Evolutionary conservation across 1,140 invertebrate species (phyloP).

Genomic region (Nasonia vitripennis): DNA sequence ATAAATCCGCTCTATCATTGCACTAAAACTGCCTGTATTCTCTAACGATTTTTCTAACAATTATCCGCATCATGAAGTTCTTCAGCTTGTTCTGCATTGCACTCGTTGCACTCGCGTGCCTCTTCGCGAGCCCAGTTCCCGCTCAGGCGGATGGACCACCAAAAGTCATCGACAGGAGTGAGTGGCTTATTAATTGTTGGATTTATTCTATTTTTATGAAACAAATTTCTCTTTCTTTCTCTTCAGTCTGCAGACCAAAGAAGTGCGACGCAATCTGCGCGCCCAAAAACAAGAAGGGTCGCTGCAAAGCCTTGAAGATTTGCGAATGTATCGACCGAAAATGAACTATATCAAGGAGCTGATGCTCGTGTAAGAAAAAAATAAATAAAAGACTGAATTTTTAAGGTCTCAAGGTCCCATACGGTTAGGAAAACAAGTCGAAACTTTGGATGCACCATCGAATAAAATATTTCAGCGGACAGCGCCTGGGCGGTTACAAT

Average conservation of each 20-base stretch:
- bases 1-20: not conserved
- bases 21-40: not conserved
- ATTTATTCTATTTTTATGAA: not conserved
- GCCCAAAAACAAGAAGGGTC: not conserved
- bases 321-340: not conserved
- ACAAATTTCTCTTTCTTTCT: not conserved
- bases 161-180: not conserved
- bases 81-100: not conserved
- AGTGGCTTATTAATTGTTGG: not conserved
- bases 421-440: not conserved
- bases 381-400: not conserved
- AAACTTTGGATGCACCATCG: not conserved
- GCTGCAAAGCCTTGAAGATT: not conserved
- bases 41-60: not conserved
- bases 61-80: not conserved
- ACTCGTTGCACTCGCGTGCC: not conserved
- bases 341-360: not conserved
- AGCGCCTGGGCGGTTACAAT: not conserved
- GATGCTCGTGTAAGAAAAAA: not conserved
- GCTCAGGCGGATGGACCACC: not conserved
- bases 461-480: slow-evolving; percentile 8
- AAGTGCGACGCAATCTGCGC: not conserved
- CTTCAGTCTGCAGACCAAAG: not conserved
- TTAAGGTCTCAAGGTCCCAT: not conserved
- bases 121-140: not conserved